Evolutionary conservation across 1,140 invertebrate species (phyloP), one percentile per base, ranked within the genome.

Genomic region (Luehdorfia chinensis): DNA sequence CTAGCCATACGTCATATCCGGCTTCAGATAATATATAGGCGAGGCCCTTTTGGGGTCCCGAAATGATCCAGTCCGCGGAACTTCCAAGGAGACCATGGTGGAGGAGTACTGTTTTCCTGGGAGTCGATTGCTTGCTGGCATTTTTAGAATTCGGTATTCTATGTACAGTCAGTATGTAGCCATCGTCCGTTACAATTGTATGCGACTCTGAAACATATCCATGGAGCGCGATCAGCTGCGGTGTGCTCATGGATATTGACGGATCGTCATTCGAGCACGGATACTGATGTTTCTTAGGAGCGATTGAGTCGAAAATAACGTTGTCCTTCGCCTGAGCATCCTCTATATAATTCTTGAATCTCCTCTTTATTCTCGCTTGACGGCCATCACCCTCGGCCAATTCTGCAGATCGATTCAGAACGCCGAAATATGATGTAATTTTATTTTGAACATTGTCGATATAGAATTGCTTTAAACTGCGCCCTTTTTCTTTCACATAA

Each of bases 51-150:
- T 90, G 73, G 1, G 90, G 88, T 8, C 91, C 91, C 53, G 91
- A 88, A 2, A 94, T 77, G 7, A 96, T 85, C 90, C 91, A 96
- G 70, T 94, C 93, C 0, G 91, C 89, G 1, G 93, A 94, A 62
- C 92, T 92, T 3, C 90, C 91, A 0, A 95, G 73, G 3, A 96
- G 81, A 0, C 94, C 95, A 72, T 96, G 95, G 66, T 95, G 94
- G 0, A 95, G 67, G 4, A 93, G 87, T 2, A 93, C 91, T 4
- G 89, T 87, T 53, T 84, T 85, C 11, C 62, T 52, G 5, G 66
- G 55, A 4, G 30, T 54, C 5, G 34, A 30, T 57, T 56, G 48
- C 3, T 57, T 25, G 2, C 65, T 39, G 7, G 73, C 16, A 1
- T 79, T 59, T 41, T 72, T 83, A 23, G 75, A 80, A 63, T 75